Conservation (phyloP, 2,888 invertebrate genomes). For the Onthophagus sagittarius region DNA sequence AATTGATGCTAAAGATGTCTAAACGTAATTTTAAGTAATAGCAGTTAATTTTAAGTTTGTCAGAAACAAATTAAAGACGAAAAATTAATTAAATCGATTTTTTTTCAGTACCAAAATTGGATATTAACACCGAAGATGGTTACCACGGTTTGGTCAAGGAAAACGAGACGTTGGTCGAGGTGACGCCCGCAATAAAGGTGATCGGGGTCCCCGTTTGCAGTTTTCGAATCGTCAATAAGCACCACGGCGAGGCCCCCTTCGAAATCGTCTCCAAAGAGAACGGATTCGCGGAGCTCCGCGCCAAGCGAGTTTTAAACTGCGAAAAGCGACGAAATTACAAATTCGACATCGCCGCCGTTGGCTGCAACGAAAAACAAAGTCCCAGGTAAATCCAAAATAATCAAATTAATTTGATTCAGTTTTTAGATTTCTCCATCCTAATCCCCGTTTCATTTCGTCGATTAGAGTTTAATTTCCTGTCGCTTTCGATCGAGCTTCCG, state of each 20-base stretch:
- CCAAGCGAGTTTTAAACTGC: constrained; percentile 83
- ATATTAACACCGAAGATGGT: constrained; percentile 79
- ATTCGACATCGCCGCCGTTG: constrained; percentile 91
- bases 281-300: constrained; percentile 79
- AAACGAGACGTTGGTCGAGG: constrained; percentile 88
- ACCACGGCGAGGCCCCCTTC: constrained; percentile 92
- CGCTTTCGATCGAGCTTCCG: too few species aligned
- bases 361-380: constrained; percentile 77
- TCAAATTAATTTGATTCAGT: constrained; percentile 23
- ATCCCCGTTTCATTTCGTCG: too few species aligned
- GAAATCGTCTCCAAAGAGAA: constrained; percentile 49
- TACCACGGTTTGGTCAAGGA: constrained; percentile 91
- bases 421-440: neutral
- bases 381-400: constrained; percentile 42
- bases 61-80: neutral
- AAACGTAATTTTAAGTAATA: too few species aligned
- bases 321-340: constrained; percentile 92
- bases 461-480: too few species aligned
- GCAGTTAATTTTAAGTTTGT: neutral
- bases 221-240: constrained; percentile 86
- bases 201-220: constrained; percentile 73
- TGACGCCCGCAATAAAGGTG: constrained; percentile 86
- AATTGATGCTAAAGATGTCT: too few species aligned
- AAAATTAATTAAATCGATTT: neutral
- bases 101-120: constrained; percentile 65